A percentile compares a stretch with the other conserved stretches of the same genome.
Conservation (phyloP, 2,797 vertebrate genomes). For the Botia kubotai region DNA sequence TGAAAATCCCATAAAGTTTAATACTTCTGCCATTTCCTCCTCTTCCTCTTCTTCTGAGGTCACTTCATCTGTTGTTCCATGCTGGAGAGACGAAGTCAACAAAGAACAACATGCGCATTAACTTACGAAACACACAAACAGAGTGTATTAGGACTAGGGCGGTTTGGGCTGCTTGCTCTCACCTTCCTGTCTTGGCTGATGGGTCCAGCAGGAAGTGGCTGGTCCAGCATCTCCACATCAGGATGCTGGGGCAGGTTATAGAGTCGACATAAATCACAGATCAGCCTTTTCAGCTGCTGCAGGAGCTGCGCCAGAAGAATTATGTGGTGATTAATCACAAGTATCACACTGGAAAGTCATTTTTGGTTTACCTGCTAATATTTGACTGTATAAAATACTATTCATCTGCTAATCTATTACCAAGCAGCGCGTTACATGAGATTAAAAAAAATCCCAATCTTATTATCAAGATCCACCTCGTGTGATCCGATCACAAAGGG, state of each 20-base stretch:
- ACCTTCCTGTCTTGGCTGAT: constrained; percentile 83
- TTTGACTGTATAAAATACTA: too few relatives aligned
- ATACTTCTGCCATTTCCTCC: constrained; percentile 97
- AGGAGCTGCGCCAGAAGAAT: constrained; percentile 81
- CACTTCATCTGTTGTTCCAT: constrained; percentile 87
- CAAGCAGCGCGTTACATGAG: too few relatives aligned
- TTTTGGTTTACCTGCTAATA: not conserved
- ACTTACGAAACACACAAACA: not conserved
- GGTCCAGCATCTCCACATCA: constrained; percentile 98
- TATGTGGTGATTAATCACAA: not conserved
- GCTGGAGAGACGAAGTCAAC: constrained; percentile 64
- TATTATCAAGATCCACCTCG: not conserved
- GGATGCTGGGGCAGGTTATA: constrained; percentile 98
- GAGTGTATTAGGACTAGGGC: not conserved
- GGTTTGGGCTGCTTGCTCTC: constrained; percentile 33
- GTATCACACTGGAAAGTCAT: not conserved
- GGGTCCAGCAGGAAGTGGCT: constrained; percentile 92
- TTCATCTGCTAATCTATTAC: too few relatives aligned
- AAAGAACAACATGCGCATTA: not conserved
- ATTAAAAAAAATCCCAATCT: not conserved
- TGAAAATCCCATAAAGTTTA: not conserved
- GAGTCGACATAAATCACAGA: constrained; percentile 96
- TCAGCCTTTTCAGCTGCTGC: constrained; percentile 95
- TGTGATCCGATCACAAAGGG: not conserved
- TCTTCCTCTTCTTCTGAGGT: constrained; percentile 96